Conservation (phyloP, 2,113 vertebrate genomes). For the Dryoscopus gambensis region DNA sequence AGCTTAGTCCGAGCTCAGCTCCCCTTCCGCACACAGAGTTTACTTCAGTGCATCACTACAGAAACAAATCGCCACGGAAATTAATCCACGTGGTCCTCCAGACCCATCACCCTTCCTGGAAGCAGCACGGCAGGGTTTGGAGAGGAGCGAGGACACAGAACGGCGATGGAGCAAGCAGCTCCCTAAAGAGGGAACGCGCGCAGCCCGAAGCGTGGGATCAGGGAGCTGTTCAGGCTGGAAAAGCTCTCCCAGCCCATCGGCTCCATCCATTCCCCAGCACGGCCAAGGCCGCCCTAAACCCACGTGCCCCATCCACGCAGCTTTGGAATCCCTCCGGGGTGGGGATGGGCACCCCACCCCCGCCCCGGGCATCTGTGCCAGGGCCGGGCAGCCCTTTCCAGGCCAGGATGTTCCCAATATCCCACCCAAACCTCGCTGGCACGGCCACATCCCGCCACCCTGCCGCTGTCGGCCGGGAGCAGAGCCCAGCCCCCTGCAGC, state of each 20-base stretch:
- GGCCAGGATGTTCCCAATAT: not conserved
- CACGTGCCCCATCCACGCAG: accelerated
- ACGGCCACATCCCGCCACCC: not conserved
- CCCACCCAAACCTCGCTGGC: not conserved
- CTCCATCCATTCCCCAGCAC: not conserved
- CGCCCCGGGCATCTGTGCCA: not conserved
- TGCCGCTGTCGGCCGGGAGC: not conserved
- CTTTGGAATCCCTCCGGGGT: not conserved
- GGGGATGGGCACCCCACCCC: not conserved
- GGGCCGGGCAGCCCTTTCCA: not conserved
- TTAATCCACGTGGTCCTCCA: not conserved
- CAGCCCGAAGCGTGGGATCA: not conserved
- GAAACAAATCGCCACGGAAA: not conserved
- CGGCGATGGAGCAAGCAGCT: accelerated
- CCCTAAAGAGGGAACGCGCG: accelerated
- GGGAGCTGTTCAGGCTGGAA: not conserved
- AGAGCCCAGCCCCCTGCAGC: not conserved
- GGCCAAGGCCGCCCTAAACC: not conserved
- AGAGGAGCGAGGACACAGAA: not conserved
- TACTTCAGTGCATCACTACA: accelerated
- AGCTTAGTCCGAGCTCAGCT: not conserved
- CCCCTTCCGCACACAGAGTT: not conserved
- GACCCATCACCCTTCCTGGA: not conserved
- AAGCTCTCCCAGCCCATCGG: not conserved
- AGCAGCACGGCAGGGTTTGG: accelerated